Base-by-base conservation (phyloP, 2,797 vertebrate genomes). In the Danio jaintianensis region DNA sequence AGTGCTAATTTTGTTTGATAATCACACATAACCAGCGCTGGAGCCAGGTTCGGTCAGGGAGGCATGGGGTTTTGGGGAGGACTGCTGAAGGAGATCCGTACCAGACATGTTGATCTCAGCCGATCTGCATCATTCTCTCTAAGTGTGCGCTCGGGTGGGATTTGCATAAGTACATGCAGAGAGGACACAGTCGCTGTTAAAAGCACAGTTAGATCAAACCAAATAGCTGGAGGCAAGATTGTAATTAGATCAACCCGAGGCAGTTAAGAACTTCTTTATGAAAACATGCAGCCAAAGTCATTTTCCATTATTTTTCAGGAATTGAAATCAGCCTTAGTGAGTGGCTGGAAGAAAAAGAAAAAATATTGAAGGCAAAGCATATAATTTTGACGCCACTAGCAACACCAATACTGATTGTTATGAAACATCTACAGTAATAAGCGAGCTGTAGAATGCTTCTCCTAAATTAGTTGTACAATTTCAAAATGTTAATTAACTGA, bases 1-100 rank as follows among this genome's bases (percentile, higher is more conserved):
- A 84, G 84, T 13, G 22, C 87, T 91, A 90, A 90, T 95, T 83
- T 95, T 92, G 88, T 92, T 90, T 90, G 93, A 94, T 93, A 91
- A 89, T 92, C 89, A 93, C 87, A 89, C 88, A 86, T 92, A 88
- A 88, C 67, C 58, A 29, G 84, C 85, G 86, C 75, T 29, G 29
- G 29, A 29, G n/a, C 6, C 6, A 10, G 74, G 18, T 29, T n/a
- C 61, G 29, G 74, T 48, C 48, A 59, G 58, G 59, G 55, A 58
- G 62, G 50, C 50, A 48, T 29, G 50, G 6, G 74, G 56, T n/a
- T 73, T 53, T 40, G 55, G 62, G 55, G 38, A 29, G 29, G 47
- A 52, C 45, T 38, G 45, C 12, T 70, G 29, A 70, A 53, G 36
- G 45, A 52, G 47, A 62, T 70, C 22, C 58, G 63, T n/a, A 56